Percentiles rank a stretch among this genome's conserved stretches.
Conservation (phyloP, 1,140 invertebrate species). For the Sipha flava region DNA sequence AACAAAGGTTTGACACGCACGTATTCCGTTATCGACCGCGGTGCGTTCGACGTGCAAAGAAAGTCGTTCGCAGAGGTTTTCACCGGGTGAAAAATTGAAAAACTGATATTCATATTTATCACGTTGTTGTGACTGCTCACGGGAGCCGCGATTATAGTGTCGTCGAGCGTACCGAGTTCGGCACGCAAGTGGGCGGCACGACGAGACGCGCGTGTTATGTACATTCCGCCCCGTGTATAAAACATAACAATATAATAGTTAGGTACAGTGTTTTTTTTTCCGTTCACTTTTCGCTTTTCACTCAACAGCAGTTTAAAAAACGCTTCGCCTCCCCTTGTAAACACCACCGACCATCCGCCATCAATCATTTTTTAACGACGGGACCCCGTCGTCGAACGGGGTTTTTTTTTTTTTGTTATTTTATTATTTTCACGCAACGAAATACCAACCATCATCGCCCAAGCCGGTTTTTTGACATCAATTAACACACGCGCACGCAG, state of each 20-base stretch:
- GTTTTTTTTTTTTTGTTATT: neutral
- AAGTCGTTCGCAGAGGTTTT: too few species aligned
- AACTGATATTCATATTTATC: too few species aligned
- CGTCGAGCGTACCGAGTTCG: neutral
- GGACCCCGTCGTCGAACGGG: neutral
- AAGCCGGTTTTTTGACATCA: neutral
- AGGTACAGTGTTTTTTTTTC: neutral
- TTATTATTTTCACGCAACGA: too few species aligned
- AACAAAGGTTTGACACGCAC: too few species aligned
- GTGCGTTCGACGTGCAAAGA: too few species aligned
- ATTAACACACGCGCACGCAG: neutral
- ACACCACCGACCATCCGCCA: neutral
- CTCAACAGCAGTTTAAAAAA: constrained; percentile 7
- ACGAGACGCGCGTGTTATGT: neutral
- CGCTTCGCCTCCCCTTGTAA: neutral
- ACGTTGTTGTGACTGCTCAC: too few species aligned
- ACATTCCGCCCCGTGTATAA: too few species aligned
- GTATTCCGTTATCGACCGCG: too few species aligned
- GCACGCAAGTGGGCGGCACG: constrained; percentile 2
- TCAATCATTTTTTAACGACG: constrained; percentile 15
- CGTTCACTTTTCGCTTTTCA: neutral
- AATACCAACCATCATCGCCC: neutral
- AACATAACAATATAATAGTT: too few species aligned
- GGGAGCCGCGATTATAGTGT: too few species aligned
- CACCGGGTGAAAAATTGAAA: too few species aligned